Conservation (phyloP, 2,797 vertebrate genomes). For the Syngnathus rostellatus region DNA sequence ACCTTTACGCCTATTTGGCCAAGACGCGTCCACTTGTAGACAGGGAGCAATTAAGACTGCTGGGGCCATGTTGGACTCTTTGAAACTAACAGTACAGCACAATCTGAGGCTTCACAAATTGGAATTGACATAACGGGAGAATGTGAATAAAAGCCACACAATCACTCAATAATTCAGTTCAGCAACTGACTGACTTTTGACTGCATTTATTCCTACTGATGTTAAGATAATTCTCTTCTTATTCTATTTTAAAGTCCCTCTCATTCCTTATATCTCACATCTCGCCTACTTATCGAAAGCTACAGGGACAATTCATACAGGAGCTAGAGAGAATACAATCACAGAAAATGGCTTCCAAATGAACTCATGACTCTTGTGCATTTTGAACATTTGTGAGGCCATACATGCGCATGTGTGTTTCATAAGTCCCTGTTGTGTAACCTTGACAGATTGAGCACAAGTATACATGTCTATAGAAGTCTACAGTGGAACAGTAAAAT, state of each 20-base stretch:
- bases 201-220: too few species aligned
- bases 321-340: background rate
- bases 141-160: background rate
- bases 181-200: background rate
- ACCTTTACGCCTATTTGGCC: background rate
- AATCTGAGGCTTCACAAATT: background rate
- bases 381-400: slow-evolving; percentile 16
- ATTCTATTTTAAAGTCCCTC: background rate
- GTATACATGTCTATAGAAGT: slow-evolving; percentile 22
- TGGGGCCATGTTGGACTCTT: background rate
- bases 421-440: slow-evolving; percentile 31
- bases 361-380: background rate
- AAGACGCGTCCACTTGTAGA: background rate
- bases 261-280: background rate
- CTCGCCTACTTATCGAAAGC: background rate
- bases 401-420: slow-evolving; percentile 13
- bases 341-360: background rate
- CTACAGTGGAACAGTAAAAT: slow-evolving; percentile 15
- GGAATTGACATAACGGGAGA: background rate
- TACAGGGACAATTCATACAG: background rate
- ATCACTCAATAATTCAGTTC: background rate
- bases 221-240: background rate
- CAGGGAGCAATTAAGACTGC: background rate
- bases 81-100: background rate
- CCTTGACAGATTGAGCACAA: slow-evolving; percentile 49